phyloP scores from a whole-genome alignment of 2,113 vertebrate genomes.

The Caloenas nicobarica region DNA sequence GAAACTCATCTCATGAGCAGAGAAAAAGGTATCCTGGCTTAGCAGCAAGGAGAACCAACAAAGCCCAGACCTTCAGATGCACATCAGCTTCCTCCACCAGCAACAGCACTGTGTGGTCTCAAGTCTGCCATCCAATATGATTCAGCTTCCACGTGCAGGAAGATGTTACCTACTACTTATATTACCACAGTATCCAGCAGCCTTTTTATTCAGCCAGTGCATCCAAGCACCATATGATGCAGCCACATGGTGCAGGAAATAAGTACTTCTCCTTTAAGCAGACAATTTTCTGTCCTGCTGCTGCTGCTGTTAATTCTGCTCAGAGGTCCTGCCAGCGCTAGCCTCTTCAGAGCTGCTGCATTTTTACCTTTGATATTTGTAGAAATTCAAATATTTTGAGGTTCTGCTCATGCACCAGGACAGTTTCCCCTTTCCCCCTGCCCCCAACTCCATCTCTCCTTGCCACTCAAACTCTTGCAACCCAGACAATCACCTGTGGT shows the following conservation, averaged over 20 bases:
- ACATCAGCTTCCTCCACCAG: background rate
- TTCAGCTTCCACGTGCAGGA: background rate
- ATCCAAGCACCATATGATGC: background rate
- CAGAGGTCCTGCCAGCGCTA: background rate
- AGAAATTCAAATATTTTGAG: background rate
- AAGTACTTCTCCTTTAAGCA: background rate
- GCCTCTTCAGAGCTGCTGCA: background rate
- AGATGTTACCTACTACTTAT: background rate
- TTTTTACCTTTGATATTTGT: background rate
- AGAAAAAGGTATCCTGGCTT: background rate
- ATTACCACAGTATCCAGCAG: background rate
- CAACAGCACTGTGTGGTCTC: background rate
- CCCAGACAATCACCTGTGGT: background rate
- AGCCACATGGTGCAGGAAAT: background rate
- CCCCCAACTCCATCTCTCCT: background rate
- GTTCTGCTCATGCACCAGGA: background rate
- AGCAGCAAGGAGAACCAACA: background rate
- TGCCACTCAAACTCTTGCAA: background rate
- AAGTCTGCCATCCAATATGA: background rate
- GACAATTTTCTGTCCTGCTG: background rate
- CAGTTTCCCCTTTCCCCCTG: background rate
- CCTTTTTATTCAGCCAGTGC: background rate
- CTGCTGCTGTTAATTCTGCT: background rate
- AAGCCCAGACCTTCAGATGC: background rate
- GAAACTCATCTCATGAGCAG: background rate